Conservation (phyloP, 2,113 vertebrate species). For the Hippopotamus amphibius region DNA sequence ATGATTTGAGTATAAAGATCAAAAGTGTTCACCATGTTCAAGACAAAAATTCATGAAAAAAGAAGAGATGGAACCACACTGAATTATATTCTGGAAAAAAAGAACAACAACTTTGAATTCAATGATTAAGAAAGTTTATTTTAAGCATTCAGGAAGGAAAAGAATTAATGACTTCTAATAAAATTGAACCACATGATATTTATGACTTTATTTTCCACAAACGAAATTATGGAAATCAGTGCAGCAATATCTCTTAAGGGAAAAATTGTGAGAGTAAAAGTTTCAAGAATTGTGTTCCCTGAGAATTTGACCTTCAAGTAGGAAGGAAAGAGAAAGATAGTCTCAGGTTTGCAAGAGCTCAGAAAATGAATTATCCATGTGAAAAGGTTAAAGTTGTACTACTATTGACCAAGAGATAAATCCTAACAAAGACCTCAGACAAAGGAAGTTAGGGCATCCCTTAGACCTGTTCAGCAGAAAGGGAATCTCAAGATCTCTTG, state of each 20-base stretch:
- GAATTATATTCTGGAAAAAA: background rate
- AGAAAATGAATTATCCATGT: background rate
- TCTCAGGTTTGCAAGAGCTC: background rate
- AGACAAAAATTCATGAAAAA: conserved; percentile 35
- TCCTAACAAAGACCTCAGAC: background rate
- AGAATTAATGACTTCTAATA: conserved; percentile 36
- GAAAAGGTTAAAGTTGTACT: background rate
- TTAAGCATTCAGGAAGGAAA: conserved; percentile 53
- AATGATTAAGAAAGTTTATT: conserved; percentile 45
- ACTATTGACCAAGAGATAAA: background rate
- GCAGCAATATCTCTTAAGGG: background rate
- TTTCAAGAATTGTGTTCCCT: conserved; percentile 47
- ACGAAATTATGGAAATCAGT: conserved; percentile 59
- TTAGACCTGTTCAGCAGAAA: background rate
- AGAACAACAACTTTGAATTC: background rate
- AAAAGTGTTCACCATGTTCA: conserved; percentile 8
- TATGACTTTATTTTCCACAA: conserved; percentile 50
- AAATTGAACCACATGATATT: conserved; percentile 27
- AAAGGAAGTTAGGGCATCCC: background rate
- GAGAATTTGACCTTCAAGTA: background rate
- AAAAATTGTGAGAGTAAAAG: conserved; percentile 2
- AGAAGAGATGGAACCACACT: background rate
- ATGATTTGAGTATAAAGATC: background rate
- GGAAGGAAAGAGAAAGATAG: conserved; percentile 16
- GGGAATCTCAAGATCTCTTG: background rate